phyloP scores from a whole-genome alignment of 2,797 vertebrate genomes.

The Gadopsis marmoratus region DNA sequence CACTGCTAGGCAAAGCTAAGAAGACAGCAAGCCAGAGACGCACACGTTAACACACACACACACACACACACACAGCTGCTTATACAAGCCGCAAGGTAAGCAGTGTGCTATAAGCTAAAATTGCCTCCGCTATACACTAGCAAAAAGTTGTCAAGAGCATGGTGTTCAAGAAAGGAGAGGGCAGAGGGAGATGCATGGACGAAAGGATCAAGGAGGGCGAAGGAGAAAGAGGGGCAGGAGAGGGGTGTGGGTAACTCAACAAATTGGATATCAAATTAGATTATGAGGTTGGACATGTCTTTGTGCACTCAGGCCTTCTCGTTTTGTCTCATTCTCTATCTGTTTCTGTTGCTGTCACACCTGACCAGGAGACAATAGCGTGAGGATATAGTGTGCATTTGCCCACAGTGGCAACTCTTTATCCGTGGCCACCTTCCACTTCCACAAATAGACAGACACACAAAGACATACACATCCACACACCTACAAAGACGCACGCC shows the following conservation, averaged over 20 bases:
- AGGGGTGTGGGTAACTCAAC: constrained; percentile 50
- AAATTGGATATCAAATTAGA: constrained; percentile 73
- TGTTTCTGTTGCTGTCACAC: constrained; percentile 46
- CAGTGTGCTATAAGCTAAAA: constrained; percentile 54
- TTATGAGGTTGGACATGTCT: constrained; percentile 63
- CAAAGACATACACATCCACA: neutral
- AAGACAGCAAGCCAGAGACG: constrained; percentile 36
- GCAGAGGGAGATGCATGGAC: constrained; percentile 17
- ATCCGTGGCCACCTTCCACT: constrained; percentile 52
- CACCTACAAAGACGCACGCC: neutral
- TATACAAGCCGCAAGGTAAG: constrained; percentile 62
- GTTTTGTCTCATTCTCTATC: constrained; percentile 49
- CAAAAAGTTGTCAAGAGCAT: constrained; percentile 53
- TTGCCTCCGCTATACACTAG: constrained; percentile 35
- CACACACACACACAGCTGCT: constrained; percentile 41
- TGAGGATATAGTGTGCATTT: constrained; percentile 44
- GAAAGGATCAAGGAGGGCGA: constrained; percentile 43
- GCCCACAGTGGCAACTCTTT: constrained; percentile 34
- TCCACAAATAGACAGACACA: constrained; percentile 30
- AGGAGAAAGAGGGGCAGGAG: constrained; percentile 33
- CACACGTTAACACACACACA: constrained; percentile 25
- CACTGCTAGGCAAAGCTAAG: constrained; percentile 53
- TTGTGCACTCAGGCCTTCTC: constrained; percentile 54
- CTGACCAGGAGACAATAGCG: constrained; percentile 60
- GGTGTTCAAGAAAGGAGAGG: constrained; percentile 26